phyloP scores from a whole-genome alignment of 1,140 invertebrate genomes.

The Gonioctena quinquepunctata region DNA sequence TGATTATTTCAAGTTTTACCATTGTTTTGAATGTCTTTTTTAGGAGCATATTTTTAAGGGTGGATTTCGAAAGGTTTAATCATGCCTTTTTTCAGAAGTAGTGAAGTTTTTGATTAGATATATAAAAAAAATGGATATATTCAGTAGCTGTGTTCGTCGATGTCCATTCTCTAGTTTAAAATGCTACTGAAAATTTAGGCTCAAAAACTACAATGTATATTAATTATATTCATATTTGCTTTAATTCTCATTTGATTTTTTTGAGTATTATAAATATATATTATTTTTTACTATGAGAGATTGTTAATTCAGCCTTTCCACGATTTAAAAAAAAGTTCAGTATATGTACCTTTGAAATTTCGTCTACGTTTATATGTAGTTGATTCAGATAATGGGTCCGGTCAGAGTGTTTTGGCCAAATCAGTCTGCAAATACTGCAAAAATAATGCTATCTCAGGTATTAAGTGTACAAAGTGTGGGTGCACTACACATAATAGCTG shows the following conservation, averaged over 20 bases:
- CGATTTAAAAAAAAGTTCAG: no score
- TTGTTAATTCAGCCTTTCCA: no score
- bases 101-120: not conserved
- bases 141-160: constrained; percentile 39
- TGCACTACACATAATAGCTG: no score
- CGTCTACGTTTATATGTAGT: no score
- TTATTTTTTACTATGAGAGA: constrained; percentile 45
- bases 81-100: constrained; percentile 26
- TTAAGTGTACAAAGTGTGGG: no score
- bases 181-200: constrained; percentile 45
- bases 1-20: constrained; percentile 24
- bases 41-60: not conserved
- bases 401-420: no score
- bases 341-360: no score
- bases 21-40: constrained; percentile 10
- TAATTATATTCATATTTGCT: constrained; percentile 39
- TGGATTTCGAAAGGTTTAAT: not conserved
- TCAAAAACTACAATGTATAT: constrained; percentile 37
- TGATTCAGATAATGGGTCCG: no score
- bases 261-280: constrained; percentile 32
- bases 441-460: no score
- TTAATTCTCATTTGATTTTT: constrained; percentile 41
- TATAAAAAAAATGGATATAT: constrained; percentile 16
- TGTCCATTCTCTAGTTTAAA: constrained; percentile 32
- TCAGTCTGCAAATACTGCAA: no score